Percentiles rank a stretch among this genome's conserved stretches.
These are phyloP conservation scores for Cremastinae sp. DNA, from an alignment of 2,888 invertebrate species.

Conservation along the genomic window DNA sequence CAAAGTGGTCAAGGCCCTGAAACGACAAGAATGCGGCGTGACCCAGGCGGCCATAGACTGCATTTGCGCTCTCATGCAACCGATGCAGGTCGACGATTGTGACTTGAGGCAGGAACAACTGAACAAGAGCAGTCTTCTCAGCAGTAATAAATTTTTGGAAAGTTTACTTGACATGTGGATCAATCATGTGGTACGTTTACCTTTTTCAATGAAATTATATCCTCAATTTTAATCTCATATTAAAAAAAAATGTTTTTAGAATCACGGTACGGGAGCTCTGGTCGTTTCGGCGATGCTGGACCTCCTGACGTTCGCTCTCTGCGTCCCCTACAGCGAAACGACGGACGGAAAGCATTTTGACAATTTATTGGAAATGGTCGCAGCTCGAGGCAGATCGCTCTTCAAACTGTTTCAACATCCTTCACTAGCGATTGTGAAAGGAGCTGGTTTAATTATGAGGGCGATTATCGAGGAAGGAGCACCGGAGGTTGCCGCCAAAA, in stretches of 20 bases:
- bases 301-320: conserved; percentile 97
- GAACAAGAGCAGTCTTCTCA: conserved; percentile 97
- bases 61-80: conserved; percentile 98
- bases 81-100: conserved; percentile 97
- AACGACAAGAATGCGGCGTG: conserved; percentile 92
- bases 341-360: conserved; percentile 98
- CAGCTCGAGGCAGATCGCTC: conserved; percentile 92
- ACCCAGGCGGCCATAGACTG: conserved; percentile 98
- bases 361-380: conserved; percentile 94
- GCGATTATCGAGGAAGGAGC: conserved; percentile 99
- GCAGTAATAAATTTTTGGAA: conserved; percentile 94
- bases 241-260: conserved; percentile 81
- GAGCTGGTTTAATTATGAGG: conserved; percentile 97
- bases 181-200: conserved; percentile 90
- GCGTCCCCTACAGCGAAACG: conserved; percentile 99
- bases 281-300: conserved; percentile 99
- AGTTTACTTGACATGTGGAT: conserved; percentile 97
- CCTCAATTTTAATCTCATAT: background rate
- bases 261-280: conserved; percentile 95
- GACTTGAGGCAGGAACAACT: conserved; percentile 98
- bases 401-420: conserved; percentile 98
- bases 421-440: conserved; percentile 98
- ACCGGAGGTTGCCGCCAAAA: conserved; percentile 92
- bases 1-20: conserved; percentile 94
- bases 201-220: background rate